Evolutionary conservation across 2,113 vertebrate species (phyloP).

Genomic region (Antechinus stuartii): DNA sequence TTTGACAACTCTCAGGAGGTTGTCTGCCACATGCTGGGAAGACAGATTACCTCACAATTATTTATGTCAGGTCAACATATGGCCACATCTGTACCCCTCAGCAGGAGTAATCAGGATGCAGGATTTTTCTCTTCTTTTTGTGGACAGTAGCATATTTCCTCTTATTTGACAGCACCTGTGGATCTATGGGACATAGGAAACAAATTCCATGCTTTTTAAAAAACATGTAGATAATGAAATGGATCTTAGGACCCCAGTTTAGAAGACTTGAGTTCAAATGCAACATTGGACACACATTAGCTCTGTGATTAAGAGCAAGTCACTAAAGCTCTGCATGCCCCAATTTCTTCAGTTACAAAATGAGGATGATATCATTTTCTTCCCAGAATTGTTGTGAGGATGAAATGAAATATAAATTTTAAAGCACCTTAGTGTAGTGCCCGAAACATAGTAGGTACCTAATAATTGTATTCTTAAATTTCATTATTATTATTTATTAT

Average conservation of each 20-base stretch:
- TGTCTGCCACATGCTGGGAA: not conserved
- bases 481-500: not conserved
- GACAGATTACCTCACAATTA: conserved; percentile 4
- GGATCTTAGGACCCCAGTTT: not conserved
- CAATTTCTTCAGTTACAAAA: not conserved
- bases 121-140: not conserved
- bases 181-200: not conserved
- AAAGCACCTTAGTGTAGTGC: not conserved
- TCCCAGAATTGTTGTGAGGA: not conserved
- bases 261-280: not conserved
- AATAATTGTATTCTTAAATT: not conserved
- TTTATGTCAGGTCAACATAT: conserved; percentile 1
- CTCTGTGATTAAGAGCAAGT: not conserved
- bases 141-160: not conserved
- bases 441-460: not conserved
- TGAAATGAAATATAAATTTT: not conserved
- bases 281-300: not conserved
- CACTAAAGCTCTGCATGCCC: not conserved
- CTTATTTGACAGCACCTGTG: not conserved
- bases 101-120: not conserved
- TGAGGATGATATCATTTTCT: not conserved
- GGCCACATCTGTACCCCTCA: conserved; percentile 1
- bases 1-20: conserved; percentile 2
- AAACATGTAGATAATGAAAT: not conserved
- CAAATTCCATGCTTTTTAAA: not conserved